Evolutionary conservation across 2,113 vertebrate species (phyloP).

Genomic region (Triplophysa dalaica): DNA sequence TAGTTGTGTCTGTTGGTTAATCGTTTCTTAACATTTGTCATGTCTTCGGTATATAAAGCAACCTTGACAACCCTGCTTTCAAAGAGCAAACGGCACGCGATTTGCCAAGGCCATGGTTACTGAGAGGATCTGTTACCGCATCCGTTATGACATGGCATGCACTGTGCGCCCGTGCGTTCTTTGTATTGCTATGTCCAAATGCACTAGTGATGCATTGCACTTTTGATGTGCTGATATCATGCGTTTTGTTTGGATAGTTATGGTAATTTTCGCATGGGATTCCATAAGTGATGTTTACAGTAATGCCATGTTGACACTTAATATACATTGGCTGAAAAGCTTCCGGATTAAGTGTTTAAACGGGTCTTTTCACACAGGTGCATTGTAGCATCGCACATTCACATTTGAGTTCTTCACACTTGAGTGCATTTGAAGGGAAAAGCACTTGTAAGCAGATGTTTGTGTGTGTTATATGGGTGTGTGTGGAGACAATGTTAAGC

Average conservation of each 20-base stretch:
- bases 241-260: no score
- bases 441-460: background rate
- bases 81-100: background rate
- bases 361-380: background rate
- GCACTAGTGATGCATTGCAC: no score
- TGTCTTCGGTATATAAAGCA: background rate
- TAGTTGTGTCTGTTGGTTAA: background rate
- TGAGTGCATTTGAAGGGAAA: background rate
- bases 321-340: background rate
- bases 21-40: background rate
- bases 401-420: conserved; percentile 12
- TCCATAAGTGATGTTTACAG: background rate
- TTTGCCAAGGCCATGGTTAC: background rate
- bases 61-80: conserved; percentile 2
- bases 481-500: conserved; percentile 16
- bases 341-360: background rate
- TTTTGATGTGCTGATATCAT: no score
- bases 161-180: no score
- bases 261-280: no score
- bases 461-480: background rate
- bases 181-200: no score
- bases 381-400: no score
- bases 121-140: background rate
- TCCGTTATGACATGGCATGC: background rate
- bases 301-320: background rate